Conservation (phyloP, 2,797 vertebrate species). For the Cryptoblepharus egeriae region DNA sequence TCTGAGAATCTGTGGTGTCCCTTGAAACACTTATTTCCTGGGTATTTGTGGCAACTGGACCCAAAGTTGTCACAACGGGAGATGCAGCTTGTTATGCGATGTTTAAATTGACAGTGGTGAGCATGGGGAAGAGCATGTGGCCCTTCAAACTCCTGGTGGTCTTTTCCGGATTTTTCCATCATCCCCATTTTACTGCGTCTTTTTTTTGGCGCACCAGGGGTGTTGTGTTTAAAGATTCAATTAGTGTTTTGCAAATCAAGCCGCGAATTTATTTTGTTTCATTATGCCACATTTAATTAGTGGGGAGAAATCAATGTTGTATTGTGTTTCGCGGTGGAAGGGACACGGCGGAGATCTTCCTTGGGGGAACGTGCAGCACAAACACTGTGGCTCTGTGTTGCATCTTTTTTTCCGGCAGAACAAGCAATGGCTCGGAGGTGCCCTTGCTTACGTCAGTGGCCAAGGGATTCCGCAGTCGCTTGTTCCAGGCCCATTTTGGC, state of each 20-base stretch:
- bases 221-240: slow-evolving; percentile 54
- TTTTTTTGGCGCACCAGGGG: slow-evolving; percentile 38
- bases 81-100: not conserved
- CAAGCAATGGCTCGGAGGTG: not conserved
- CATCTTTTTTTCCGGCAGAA: slow-evolving; percentile 14
- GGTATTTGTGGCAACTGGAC: not conserved
- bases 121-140: slow-evolving; percentile 6
- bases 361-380: not conserved
- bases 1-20: not conserved
- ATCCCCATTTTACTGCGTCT: slow-evolving; percentile 40
- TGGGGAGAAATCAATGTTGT: slow-evolving; percentile 50
- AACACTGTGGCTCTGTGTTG: not conserved
- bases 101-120: slow-evolving; percentile 47
- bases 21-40: not conserved
- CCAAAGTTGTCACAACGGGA: slow-evolving; percentile 20
- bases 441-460: not conserved
- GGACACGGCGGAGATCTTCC: not conserved
- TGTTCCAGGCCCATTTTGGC: not conserved
- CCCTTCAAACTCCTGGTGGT: slow-evolving; percentile 52
- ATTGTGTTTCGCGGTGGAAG: slow-evolving; percentile 8
- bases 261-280: slow-evolving; percentile 60
- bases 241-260: slow-evolving; percentile 55
- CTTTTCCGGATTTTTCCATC: slow-evolving; percentile 6
- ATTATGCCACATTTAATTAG: slow-evolving; percentile 64
- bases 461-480: not conserved